Conservation (phyloP, 1,140 invertebrate species). For the Drosophila bipectinata region DNA sequence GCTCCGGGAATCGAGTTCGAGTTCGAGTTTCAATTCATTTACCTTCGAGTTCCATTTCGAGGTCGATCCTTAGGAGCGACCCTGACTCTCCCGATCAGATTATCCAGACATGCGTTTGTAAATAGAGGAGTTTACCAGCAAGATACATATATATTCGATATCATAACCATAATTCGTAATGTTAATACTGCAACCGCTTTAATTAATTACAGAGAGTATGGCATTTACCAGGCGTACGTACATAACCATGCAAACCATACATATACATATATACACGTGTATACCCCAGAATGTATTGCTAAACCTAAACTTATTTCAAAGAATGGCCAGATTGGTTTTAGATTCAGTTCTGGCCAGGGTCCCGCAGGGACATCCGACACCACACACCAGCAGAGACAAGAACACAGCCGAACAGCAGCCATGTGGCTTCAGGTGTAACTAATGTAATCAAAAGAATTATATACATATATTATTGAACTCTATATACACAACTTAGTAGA, state of each 20-base stretch:
- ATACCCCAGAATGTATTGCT: conserved; percentile 37
- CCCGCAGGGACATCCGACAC: background rate
- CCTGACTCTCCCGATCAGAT: background rate
- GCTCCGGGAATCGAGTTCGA: background rate
- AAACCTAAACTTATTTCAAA: conserved; percentile 48
- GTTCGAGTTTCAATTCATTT: conserved; percentile 3
- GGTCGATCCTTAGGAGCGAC: background rate
- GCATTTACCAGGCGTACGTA: conserved; percentile 50
- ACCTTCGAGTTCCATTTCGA: conserved; percentile 10
- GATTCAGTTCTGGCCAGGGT: conserved; percentile 45
- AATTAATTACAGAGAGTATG: conserved; percentile 59
- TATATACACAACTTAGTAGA: conserved; percentile 65
- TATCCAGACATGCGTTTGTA: conserved; percentile 39
- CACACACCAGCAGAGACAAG: background rate
- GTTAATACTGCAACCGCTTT: conserved; percentile 66
- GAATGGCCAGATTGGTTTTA: conserved; percentile 51
- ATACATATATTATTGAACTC: conserved; percentile 49
- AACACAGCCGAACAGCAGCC: conserved; percentile 23
- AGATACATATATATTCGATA: conserved; percentile 44
- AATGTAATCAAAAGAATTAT: conserved; percentile 74
- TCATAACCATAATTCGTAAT: conserved; percentile 47
- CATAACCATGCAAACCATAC: background rate
- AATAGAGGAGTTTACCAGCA: conserved; percentile 44
- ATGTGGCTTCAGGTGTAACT: conserved; percentile 52
- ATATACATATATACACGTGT: conserved; percentile 28